These are phyloP conservation scores for Amphiprion ocellaris DNA, from an alignment of 2,113 vertebrate genomes.

Conservation along the genomic window DNA sequence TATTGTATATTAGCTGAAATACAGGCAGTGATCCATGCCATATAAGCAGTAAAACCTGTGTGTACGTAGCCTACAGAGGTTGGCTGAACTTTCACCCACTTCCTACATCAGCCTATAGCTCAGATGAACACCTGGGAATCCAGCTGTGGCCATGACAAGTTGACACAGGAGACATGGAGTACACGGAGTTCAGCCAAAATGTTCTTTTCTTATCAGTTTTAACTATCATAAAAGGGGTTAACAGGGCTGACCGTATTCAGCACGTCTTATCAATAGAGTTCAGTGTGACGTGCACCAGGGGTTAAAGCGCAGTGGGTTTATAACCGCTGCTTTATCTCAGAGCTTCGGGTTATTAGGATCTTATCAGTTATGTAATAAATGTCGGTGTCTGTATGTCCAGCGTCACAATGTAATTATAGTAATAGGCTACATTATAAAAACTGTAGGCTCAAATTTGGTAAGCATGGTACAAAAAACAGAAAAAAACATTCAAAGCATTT, in stretches of 20 bases:
- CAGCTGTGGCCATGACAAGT: conserved; percentile 2
- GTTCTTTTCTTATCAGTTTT: conserved; percentile 52
- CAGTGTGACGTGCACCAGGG: conserved; percentile 18
- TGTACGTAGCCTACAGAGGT: not conserved
- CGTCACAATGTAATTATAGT: not conserved
- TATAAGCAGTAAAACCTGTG: conserved; percentile 10
- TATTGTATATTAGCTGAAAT: not conserved
- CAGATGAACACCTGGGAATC: conserved; percentile 20
- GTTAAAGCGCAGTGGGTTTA: conserved; percentile 43
- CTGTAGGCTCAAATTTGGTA: too few relatives aligned
- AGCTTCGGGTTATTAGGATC: not conserved
- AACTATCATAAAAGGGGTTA: not conserved
- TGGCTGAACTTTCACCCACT: conserved; percentile 47
- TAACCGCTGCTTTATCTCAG: not conserved
- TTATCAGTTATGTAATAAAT: conserved; percentile 3
- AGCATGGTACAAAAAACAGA: too few relatives aligned
- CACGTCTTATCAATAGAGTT: conserved; percentile 52
- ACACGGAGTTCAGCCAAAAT: conserved; percentile 13
- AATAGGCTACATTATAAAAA: too few relatives aligned
- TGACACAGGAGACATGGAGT: conserved; percentile 12
- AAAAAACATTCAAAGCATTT: too few relatives aligned
- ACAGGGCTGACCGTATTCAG: conserved; percentile 33
- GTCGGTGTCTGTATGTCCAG: not conserved
- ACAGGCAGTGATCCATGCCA: not conserved
- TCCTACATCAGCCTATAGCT: conserved; percentile 1